Conservation (phyloP, 2,888 invertebrate species). For the Cantharis rustica region DNA sequence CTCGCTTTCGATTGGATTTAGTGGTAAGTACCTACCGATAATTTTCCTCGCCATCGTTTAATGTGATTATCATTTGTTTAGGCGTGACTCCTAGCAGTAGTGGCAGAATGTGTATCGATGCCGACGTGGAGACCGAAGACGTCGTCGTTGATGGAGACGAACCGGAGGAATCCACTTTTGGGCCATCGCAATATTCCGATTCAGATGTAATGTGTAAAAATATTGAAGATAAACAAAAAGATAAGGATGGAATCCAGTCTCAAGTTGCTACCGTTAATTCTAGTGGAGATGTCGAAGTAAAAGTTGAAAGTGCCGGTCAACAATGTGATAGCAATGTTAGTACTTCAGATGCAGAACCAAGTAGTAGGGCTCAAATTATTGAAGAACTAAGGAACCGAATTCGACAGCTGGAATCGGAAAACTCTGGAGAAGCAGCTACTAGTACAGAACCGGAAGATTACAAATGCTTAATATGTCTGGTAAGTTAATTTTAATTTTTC, state of each 20-base stretch:
- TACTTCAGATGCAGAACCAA: constrained; percentile 57
- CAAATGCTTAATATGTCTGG: constrained; percentile 78
- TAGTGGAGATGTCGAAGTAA: constrained; percentile 54
- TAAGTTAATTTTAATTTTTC: constrained; percentile 50
- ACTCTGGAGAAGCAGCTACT: constrained; percentile 46
- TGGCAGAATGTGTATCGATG: constrained; percentile 45
- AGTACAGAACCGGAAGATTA: constrained; percentile 60
- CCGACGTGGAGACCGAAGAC: constrained; percentile 53
- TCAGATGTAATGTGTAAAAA: constrained; percentile 49
- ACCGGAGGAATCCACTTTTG: constrained; percentile 51
- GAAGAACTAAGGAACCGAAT: constrained; percentile 64
- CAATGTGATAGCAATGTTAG: constrained; percentile 58
- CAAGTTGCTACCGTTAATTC: constrained; percentile 54
- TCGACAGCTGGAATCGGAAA: constrained; percentile 61
- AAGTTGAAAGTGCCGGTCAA: constrained; percentile 48
- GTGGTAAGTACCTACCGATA: background rate
- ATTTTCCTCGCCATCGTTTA: background rate
- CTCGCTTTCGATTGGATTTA: constrained; percentile 40
- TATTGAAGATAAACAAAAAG: constrained; percentile 38
- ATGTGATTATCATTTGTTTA: background rate
- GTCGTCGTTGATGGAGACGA: constrained; percentile 56
- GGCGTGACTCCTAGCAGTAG: constrained; percentile 45
- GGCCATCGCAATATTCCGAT: constrained; percentile 54
- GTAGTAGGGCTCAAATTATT: constrained; percentile 57
- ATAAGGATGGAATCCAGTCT: constrained; percentile 38